A percentile compares a stretch with the other conserved stretches of the same genome.
Conservation (phyloP, 2,113 vertebrate species). For the Microcebus lehilahytsara region DNA sequence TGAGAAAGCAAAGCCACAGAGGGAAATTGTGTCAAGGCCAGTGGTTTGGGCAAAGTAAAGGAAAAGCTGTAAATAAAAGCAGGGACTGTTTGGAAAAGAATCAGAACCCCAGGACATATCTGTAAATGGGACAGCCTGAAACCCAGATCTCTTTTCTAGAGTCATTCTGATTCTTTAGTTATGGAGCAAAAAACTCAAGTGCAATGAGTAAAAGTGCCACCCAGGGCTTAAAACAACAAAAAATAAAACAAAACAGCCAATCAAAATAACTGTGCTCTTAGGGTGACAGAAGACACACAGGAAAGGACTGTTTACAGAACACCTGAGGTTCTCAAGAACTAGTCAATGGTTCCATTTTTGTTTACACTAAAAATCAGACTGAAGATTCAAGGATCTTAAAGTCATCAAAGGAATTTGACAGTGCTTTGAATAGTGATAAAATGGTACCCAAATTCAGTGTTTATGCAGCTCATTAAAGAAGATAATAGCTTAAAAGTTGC, state of each 20-base stretch:
- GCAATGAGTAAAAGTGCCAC: conserved; percentile 74
- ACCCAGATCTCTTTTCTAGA: neutral
- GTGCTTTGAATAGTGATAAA: conserved; percentile 66
- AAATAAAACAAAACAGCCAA: neutral
- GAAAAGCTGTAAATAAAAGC: conserved; percentile 34
- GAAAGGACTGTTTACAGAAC: conserved; percentile 52
- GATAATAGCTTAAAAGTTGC: conserved; percentile 66
- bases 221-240: conserved; percentile 25
- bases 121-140: conserved; percentile 12
- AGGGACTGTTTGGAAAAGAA: conserved; percentile 45
- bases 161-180: conserved; percentile 23
- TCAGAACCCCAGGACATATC: conserved; percentile 14
- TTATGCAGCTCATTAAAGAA: conserved; percentile 67
- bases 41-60: conserved; percentile 64
- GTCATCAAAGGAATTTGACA: conserved; percentile 52
- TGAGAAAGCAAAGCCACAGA: conserved; percentile 67
- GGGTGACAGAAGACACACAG: neutral
- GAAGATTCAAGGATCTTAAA: neutral
- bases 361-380: conserved; percentile 55
- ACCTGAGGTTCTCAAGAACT: conserved; percentile 43
- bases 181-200: conserved; percentile 59
- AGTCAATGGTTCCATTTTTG: conserved; percentile 55
- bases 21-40: conserved; percentile 70
- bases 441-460: conserved; percentile 61
- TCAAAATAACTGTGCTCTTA: conserved; percentile 11